Base-by-base conservation (phyloP, 2,888 invertebrate species). In the Drosophila emarginata region DNA sequence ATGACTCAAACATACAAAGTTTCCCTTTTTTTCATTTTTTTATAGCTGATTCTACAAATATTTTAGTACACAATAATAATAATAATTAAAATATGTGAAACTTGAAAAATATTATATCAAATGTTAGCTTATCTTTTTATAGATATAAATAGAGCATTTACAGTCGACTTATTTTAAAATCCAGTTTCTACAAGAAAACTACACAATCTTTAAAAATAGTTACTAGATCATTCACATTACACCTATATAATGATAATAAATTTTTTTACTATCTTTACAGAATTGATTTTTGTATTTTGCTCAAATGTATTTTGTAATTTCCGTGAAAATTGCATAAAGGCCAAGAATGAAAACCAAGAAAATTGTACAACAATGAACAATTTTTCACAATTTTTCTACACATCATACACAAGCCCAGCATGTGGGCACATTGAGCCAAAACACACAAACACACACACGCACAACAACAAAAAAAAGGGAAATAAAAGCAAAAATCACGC, bases 361-460 rank as follows among this genome's bases (percentile, higher is more conserved):
- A 71, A 74, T 73, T 63, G 60, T 68, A 66, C 76, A 69, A 74
- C 78, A 85, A 80, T 68, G 67, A 58, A 69, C 58, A 70, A 68
- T 86, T 78, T 75, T 67, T 61, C 51, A 67, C 73, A 70, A 72
- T 74, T 26, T 74, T 51, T 60, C 50, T 56, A 62, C 79, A 28
- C 54, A 9, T 36, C 45, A 45, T 28, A 64, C 45, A 72, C 76
- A 82, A 82, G 78, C 88, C 53, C 82, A 83, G 82, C 82, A 83
- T 83, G 82, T 74, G 82, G 83, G 88, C 87, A 76, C 80, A 87
- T 86, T 85, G 69, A 77, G 70, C 63, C 68, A 53, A 66, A 63
- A 61, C 7, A 32, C 6, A 28, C 4, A 28, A 23, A 11, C 15
- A 75, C 23, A 61, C 7, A 32, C 11, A 32, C 7, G 11, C 18